phyloP scores from a whole-genome alignment of 2,888 invertebrate species.

The Myopa tessellatipennis region DNA sequence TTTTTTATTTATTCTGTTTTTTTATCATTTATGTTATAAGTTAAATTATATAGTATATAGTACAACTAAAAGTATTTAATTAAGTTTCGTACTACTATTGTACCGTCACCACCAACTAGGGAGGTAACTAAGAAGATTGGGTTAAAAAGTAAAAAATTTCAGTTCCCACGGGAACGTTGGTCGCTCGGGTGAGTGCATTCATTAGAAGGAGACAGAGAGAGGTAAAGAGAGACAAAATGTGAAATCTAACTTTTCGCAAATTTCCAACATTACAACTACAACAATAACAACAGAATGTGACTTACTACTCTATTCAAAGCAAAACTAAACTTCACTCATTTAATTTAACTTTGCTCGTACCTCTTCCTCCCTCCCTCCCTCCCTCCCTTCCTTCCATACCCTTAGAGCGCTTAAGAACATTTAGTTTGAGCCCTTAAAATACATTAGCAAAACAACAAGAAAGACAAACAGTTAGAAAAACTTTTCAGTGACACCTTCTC shows the following conservation, averaged over 20 bases:
- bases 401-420: background rate
- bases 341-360: conserved; percentile 5
- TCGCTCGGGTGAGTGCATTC: background rate
- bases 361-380: background rate
- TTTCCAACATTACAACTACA: background rate
- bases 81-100: too few relatives aligned
- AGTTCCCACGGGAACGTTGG: background rate
- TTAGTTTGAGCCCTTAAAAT: background rate
- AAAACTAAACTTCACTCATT: conserved; percentile 21
- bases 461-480: too few relatives aligned
- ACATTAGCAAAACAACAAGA: background rate
- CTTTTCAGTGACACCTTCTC: too few relatives aligned
- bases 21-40: too few relatives aligned
- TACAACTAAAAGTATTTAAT: too few relatives aligned
- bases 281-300: background rate
- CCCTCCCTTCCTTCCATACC: background rate
- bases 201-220: background rate
- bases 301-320: background rate
- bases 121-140: too few relatives aligned
- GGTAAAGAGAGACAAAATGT: background rate
- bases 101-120: too few relatives aligned
- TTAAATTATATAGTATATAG: background rate
- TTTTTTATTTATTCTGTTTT: too few relatives aligned
- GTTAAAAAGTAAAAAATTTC: background rate
- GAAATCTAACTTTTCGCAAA: background rate